A percentile compares a stretch with the other conserved stretches of the same genome.
Evolutionary conservation across 2,113 vertebrate species (phyloP).

Genomic region (Psittacara wagleri): DNA sequence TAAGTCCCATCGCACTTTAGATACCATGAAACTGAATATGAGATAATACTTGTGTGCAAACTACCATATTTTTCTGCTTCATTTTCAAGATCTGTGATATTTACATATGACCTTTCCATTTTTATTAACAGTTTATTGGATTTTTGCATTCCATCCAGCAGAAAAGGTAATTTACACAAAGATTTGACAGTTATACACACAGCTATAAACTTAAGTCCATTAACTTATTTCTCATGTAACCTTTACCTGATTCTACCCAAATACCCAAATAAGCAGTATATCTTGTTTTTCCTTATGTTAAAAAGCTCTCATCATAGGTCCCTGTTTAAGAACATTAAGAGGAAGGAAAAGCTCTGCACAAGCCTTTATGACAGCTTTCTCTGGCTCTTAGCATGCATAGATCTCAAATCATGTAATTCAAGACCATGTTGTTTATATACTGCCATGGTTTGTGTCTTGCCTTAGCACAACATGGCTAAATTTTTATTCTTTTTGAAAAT

Average conservation of each 20-base stretch:
- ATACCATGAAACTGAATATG: slow-evolving; percentile 58
- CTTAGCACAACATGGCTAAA: neutral
- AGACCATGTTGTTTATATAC: neutral
- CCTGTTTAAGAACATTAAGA: slow-evolving; percentile 39
- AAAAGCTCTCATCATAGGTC: slow-evolving; percentile 9
- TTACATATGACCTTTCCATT: slow-evolving; percentile 82
- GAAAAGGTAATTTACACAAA: slow-evolving; percentile 80
- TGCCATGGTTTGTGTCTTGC: neutral
- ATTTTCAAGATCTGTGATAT: slow-evolving; percentile 75
- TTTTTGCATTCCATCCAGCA: slow-evolving; percentile 74
- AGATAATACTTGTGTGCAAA: slow-evolving; percentile 71
- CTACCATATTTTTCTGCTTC: slow-evolving; percentile 67
- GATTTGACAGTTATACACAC: slow-evolving; percentile 78
- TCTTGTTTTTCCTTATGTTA: slow-evolving; percentile 52
- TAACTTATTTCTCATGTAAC: slow-evolving; percentile 75
- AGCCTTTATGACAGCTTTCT: slow-evolving; percentile 13
- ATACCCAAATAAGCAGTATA: slow-evolving; percentile 57
- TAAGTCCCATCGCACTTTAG: slow-evolving; percentile 36
- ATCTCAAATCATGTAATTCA: neutral
- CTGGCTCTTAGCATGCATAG: neutral
- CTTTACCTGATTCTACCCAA: slow-evolving; percentile 70
- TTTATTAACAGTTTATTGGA: slow-evolving; percentile 83
- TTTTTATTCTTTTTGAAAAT: neutral
- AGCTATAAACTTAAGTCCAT: slow-evolving; percentile 76
- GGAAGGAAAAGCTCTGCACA: slow-evolving; percentile 4